Percentiles rank a stretch among this genome's conserved stretches.
Evolutionary conservation across 2,888 invertebrate species (phyloP).

Genomic region (Dryobota labecula): DNA sequence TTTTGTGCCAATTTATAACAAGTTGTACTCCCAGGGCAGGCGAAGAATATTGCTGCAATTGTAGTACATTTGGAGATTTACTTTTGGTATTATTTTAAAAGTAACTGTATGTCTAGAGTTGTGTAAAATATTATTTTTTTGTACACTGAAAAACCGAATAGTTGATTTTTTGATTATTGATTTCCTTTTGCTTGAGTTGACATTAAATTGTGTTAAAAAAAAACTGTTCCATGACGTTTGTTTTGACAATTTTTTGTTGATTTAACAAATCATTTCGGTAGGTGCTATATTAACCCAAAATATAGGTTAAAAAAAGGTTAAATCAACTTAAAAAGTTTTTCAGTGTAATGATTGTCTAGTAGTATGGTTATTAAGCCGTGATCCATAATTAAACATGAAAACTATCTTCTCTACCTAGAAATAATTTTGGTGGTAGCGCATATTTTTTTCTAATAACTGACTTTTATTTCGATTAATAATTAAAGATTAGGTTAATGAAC

Average conservation of each 20-base stretch:
- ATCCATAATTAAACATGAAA: not conserved
- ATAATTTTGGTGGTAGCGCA: too few relatives aligned
- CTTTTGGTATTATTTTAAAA: constrained; percentile 11
- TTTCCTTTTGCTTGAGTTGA: too few relatives aligned
- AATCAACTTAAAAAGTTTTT: too few relatives aligned
- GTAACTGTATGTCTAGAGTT: not conserved
- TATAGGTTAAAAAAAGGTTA: too few relatives aligned
- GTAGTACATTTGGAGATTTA: constrained; percentile 37
- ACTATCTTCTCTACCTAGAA: not conserved
- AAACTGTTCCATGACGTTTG: too few relatives aligned
- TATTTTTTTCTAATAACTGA: not conserved
- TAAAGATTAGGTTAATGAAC: constrained; percentile 2
- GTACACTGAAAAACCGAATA: too few relatives aligned
- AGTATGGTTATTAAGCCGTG: not conserved
- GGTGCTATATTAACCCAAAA: too few relatives aligned
- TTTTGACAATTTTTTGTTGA: too few relatives aligned
- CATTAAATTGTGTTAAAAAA: too few relatives aligned
- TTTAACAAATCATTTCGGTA: too few relatives aligned
- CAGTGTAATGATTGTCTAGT: not conserved
- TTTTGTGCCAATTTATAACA: constrained; percentile 80
- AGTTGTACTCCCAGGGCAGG: constrained; percentile 47
- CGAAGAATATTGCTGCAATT: constrained; percentile 51
- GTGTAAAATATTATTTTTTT: not conserved
- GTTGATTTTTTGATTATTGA: too few relatives aligned
- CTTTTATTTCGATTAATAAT: not conserved